phyloP scores from a whole-genome alignment of 2,888 invertebrate genomes.

The Lobophora halterata region DNA sequence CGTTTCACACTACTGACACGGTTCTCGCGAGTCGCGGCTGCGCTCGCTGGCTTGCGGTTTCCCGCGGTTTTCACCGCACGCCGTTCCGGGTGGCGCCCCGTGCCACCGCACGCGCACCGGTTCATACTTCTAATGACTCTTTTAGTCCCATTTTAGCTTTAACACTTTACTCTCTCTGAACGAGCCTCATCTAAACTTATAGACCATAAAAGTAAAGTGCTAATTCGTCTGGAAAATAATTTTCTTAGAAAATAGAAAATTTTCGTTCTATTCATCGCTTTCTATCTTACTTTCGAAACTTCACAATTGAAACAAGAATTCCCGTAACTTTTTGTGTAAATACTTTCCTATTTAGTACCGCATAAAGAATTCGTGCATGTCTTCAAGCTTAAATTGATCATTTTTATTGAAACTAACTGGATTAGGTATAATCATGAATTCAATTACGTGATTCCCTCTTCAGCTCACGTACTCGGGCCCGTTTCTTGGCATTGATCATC shows the following conservation, averaged over 20 bases:
- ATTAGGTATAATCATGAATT: constrained; percentile 35
- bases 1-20: constrained; percentile 80
- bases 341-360: constrained; percentile 35
- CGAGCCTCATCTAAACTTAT: constrained; percentile 21
- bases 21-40: constrained; percentile 70
- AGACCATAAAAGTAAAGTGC: constrained; percentile 26
- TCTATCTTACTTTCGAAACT: constrained; percentile 23
- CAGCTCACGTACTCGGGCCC: constrained; percentile 35
- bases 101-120: constrained; percentile 57
- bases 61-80: constrained; percentile 76
- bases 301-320: constrained; percentile 22
- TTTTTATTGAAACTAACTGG: constrained; percentile 32
- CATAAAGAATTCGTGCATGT: constrained; percentile 35
- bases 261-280: constrained; percentile 22
- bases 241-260: constrained; percentile 20
- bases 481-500: constrained; percentile 40
- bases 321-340: constrained; percentile 25
- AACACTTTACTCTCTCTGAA: constrained; percentile 47
- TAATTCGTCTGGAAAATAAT: constrained; percentile 24
- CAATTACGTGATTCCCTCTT: constrained; percentile 41
- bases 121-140: constrained; percentile 62
- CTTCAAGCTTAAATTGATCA: constrained; percentile 37
- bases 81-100: constrained; percentile 77
- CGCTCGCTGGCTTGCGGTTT: constrained; percentile 75
- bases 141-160: constrained; percentile 46